Conservation (phyloP, 2,113 vertebrate genomes). For the Lanius ludovicianus region DNA sequence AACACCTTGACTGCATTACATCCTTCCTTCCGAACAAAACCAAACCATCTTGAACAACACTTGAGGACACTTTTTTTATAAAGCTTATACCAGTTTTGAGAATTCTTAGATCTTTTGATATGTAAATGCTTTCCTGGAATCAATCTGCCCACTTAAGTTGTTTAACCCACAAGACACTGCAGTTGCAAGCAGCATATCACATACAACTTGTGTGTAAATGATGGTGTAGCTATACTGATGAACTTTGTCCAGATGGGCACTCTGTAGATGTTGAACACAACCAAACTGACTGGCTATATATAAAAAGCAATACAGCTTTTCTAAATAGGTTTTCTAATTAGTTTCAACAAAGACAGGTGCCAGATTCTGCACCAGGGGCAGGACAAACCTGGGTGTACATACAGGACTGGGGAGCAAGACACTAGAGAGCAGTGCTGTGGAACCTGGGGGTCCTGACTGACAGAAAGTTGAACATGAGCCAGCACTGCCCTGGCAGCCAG, state of each 20-base stretch:
- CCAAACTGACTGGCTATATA: neutral
- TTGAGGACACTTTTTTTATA: neutral
- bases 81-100: neutral
- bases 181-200: neutral
- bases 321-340: neutral
- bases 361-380: neutral
- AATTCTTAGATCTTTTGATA: slow-evolving; percentile 17
- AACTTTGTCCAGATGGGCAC: neutral
- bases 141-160: neutral
- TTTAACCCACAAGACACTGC: neutral
- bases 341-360: neutral
- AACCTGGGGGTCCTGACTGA: accelerated
- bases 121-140: neutral
- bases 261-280: neutral
- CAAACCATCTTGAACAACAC: neutral
- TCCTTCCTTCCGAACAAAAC: slow-evolving; percentile 5
- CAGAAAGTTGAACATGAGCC: accelerated
- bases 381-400: neutral
- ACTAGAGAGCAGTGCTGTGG: neutral
- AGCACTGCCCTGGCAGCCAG: neutral
- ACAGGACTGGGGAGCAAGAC: accelerated
- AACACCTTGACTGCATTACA: neutral
- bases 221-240: neutral
- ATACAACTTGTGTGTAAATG: neutral
- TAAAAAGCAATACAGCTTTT: neutral